phyloP scores from a whole-genome alignment of 2,797 vertebrate species.

The Odontamblyopus lacepedii region DNA sequence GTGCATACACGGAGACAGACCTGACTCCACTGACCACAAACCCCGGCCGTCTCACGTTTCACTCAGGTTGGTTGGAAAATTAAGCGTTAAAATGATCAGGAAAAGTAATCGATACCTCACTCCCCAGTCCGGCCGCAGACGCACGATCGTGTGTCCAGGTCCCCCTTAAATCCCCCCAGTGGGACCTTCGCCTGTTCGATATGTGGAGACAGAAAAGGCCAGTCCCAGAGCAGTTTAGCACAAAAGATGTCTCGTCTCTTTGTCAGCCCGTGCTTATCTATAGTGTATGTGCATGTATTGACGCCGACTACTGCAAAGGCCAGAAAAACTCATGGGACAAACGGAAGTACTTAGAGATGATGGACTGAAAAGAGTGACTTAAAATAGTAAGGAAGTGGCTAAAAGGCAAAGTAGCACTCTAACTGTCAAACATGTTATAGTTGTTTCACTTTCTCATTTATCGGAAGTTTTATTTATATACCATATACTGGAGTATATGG shows the following conservation, averaged over 20 bases:
- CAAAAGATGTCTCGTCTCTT: conserved; percentile 1
- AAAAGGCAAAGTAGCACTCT: not conserved
- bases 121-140: not conserved
- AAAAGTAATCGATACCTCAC: conserved; percentile 2
- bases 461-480: too few species aligned
- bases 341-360: not conserved
- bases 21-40: conserved; percentile 10
- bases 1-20: not conserved
- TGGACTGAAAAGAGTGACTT: not conserved
- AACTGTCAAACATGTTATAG: not conserved
- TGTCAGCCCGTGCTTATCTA: conserved; percentile 3
- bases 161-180: not conserved
- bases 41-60: not conserved
- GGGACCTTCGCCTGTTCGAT: not conserved
- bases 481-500: too few species aligned
- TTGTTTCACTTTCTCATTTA: too few species aligned
- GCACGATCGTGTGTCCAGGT: conserved; percentile 6
- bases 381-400: not conserved
- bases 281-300: not conserved
- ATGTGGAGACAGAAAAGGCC: not conserved
- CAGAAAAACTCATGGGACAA: not conserved
- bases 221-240: not conserved
- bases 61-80: conserved; percentile 10
- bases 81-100: conserved; percentile 3
- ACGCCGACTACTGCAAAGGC: not conserved